A percentile compares a stretch with the other conserved stretches of the same genome.
These are phyloP conservation scores for Tyria jacobaeae DNA, from an alignment of 2,888 invertebrate genomes.

Conservation along the genomic window DNA sequence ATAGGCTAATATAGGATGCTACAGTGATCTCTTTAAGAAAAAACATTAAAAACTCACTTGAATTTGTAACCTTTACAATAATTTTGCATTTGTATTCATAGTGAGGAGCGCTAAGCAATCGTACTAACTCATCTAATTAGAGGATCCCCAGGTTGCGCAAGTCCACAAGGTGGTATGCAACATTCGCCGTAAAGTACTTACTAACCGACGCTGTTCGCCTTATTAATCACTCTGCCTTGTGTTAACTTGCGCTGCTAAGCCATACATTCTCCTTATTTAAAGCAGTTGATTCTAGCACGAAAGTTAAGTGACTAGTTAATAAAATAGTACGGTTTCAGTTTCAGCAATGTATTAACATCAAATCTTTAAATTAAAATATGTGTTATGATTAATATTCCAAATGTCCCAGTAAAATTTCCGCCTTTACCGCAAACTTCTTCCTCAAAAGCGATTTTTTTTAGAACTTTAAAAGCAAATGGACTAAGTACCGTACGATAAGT, in stretches of 20 bases:
- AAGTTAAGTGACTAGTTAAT: conserved; percentile 36
- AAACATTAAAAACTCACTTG: too few species aligned
- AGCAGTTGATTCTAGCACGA: conserved; percentile 31
- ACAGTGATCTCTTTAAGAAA: not conserved
- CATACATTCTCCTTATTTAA: conserved; percentile 41
- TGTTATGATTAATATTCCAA: not conserved
- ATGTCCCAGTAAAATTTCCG: not conserved
- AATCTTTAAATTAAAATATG: not conserved
- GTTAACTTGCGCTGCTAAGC: conserved; percentile 44
- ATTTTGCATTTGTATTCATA: conserved; percentile 50
- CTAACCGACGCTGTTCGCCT: conserved; percentile 35
- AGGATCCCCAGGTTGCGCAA: conserved; percentile 59
- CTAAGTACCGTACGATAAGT: not conserved
- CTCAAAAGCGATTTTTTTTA: not conserved
- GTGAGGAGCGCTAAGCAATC: conserved; percentile 62
- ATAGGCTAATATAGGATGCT: not conserved
- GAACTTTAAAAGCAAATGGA: not conserved
- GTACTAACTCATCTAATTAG: conserved; percentile 72
- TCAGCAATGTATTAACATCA: conserved; percentile 8
- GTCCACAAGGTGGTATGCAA: conserved; percentile 42
- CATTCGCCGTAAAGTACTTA: conserved; percentile 36
- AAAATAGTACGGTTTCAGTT: conserved; percentile 26
- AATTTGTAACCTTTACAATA: not conserved
- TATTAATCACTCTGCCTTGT: conserved; percentile 52
- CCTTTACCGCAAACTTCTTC: not conserved